These are phyloP conservation scores for Picus viridis DNA, from an alignment of 2,797 vertebrate genomes.

Conservation along the genomic window DNA sequence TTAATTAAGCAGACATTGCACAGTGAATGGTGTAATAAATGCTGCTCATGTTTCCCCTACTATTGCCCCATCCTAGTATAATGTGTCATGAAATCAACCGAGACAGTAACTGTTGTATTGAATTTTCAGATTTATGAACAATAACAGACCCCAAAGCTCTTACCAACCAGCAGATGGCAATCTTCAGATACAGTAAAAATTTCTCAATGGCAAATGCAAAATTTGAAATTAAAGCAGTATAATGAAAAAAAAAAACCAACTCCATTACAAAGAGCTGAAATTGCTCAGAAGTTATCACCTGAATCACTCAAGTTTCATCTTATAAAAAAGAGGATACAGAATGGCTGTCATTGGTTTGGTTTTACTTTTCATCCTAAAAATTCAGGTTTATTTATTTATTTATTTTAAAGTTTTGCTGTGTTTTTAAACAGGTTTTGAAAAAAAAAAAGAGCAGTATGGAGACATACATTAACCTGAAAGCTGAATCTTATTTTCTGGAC, in stretches of 20 bases:
- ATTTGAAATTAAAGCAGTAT: conserved; percentile 20
- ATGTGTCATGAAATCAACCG: background rate
- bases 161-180: conserved; percentile 58
- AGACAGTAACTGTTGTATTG: conserved; percentile 12
- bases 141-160: conserved; percentile 12
- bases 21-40: conserved; percentile 11
- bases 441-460: background rate
- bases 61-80: background rate
- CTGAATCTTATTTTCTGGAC: background rate
- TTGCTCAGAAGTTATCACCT: background rate
- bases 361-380: background rate
- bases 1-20: conserved; percentile 54
- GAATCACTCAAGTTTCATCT: background rate
- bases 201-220: conserved; percentile 17
- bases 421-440: background rate
- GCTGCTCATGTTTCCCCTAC: conserved; percentile 6
- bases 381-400: background rate
- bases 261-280: background rate
- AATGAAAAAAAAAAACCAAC: background rate
- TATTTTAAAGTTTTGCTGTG: background rate
- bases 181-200: conserved; percentile 42
- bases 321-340: background rate
- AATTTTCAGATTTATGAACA: conserved; percentile 21
- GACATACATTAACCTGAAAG: background rate
- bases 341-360: background rate